A percentile compares a stretch with the other conserved stretches of the same genome.
These are phyloP conservation scores for Bombus haemorrhoidalis DNA, from an alignment of 1,140 invertebrate species.

Conservation along the genomic window DNA sequence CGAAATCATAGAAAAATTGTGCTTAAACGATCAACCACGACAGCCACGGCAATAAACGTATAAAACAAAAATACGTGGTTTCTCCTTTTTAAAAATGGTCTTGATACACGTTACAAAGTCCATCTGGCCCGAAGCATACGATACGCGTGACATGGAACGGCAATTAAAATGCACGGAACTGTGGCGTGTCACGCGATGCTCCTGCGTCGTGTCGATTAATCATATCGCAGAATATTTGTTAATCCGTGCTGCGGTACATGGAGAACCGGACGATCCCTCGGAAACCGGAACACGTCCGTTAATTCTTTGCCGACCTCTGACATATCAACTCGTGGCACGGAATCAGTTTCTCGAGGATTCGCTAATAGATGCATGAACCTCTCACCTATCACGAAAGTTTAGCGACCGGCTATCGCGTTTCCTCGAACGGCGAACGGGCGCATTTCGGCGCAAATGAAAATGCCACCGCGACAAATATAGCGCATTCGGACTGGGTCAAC, in stretches of 20 bases:
- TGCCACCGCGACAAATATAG: constrained; percentile 29
- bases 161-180: neutral
- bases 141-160: neutral
- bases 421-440: neutral
- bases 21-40: no score
- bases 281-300: constrained; percentile 4
- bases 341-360: neutral
- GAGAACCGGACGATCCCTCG: neutral
- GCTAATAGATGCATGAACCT: constrained; percentile 40
- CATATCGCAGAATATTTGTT: neutral
- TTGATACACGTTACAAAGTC: neutral
- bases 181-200: neutral
- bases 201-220: neutral
- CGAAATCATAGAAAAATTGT: no score
- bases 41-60: no score
- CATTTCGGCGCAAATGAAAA: constrained; percentile 38
- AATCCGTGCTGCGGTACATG: neutral
- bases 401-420: neutral
- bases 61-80: neutral
- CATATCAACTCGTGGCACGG: neutral
- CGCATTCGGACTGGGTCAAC: constrained; percentile 31
- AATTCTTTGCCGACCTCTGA: constrained; percentile 14
- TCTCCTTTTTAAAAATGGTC: neutral
- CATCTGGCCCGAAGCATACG: no score
- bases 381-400: constrained; percentile 53